Percentiles rank a stretch among this genome's conserved stretches.
Evolutionary conservation across 2,797 vertebrate genomes (phyloP).

Genomic region (Loris lydekkerianus): DNA sequence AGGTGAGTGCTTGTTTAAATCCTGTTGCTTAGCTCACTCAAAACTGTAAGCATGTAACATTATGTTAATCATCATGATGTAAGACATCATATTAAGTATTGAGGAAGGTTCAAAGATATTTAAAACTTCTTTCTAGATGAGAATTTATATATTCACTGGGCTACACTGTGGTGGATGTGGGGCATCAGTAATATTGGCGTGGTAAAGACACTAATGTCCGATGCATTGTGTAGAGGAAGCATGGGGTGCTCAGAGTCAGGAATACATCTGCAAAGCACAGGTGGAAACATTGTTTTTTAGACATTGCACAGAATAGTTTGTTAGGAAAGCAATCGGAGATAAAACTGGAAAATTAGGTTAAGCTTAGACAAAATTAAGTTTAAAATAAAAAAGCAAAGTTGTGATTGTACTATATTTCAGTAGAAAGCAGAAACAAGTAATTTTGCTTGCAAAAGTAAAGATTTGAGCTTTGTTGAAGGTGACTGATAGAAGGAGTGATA

Average conservation of each 20-base stretch:
- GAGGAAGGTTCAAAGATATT: not conserved
- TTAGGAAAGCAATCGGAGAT: conserved; percentile 38
- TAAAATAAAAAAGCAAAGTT: conserved; percentile 15
- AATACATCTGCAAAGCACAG: not conserved
- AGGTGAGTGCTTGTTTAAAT: conserved; percentile 40
- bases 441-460: conserved; percentile 55
- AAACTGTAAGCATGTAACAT: not conserved
- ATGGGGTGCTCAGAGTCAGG: not conserved
- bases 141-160: not conserved
- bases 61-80: not conserved
- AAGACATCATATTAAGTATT: not conserved
- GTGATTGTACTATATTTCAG: not conserved
- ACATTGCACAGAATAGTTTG: not conserved
- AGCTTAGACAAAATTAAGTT: conserved; percentile 13
- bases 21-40: not conserved
- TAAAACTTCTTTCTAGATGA: conserved; percentile 52
- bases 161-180: not conserved
- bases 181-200: not conserved
- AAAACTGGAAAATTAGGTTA: conserved; percentile 55
- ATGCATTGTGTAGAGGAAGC: not conserved
- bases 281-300: not conserved
- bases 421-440: not conserved
- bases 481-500: not conserved
- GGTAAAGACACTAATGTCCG: not conserved
- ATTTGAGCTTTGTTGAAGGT: not conserved